Percentiles rank a stretch among this genome's conserved stretches.
phyloP scores from a whole-genome alignment of 2,113 vertebrate genomes.

The Dendropsophus ebraccatus region DNA sequence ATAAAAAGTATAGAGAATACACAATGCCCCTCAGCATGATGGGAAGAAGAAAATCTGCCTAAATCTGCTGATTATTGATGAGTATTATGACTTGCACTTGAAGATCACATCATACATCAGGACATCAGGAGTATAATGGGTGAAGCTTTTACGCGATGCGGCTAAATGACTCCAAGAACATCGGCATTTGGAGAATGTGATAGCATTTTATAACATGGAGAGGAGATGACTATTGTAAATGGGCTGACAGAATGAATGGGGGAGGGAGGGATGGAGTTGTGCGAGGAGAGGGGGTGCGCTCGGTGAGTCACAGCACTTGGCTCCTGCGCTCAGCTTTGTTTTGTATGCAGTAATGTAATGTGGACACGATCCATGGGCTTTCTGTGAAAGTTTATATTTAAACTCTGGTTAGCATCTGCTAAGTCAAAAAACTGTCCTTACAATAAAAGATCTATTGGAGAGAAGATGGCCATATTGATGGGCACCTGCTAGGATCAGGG shows the following conservation, averaged over 20 bases:
- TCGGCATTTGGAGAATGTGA: not conserved
- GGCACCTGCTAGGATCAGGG: not conserved
- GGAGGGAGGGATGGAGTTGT: not conserved
- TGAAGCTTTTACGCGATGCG: not conserved
- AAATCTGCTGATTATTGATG: not conserved
- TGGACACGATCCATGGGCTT: conserved; percentile 19
- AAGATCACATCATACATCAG: not conserved
- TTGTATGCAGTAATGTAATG: conserved; percentile 23
- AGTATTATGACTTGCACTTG: not conserved
- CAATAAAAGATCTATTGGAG: not conserved
- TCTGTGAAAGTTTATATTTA: conserved; percentile 45
- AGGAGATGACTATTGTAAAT: not conserved
- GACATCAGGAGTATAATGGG: not conserved
- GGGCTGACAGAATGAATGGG: not conserved
- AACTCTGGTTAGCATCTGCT: conserved; percentile 4
- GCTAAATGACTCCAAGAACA: not conserved
- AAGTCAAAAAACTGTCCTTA: conserved; percentile 16
- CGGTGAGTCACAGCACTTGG: conserved; percentile 13
- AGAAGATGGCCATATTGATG: not conserved
- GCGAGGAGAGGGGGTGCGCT: not conserved
- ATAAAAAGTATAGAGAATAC: no score
- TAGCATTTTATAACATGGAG: not conserved
- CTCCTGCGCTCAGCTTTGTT: conserved; percentile 8
- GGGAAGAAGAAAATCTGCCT: no score
- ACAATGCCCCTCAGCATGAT: no score